Base-by-base conservation (phyloP, 2,797 vertebrate genomes). In the Peromyscus nudipes region DNA sequence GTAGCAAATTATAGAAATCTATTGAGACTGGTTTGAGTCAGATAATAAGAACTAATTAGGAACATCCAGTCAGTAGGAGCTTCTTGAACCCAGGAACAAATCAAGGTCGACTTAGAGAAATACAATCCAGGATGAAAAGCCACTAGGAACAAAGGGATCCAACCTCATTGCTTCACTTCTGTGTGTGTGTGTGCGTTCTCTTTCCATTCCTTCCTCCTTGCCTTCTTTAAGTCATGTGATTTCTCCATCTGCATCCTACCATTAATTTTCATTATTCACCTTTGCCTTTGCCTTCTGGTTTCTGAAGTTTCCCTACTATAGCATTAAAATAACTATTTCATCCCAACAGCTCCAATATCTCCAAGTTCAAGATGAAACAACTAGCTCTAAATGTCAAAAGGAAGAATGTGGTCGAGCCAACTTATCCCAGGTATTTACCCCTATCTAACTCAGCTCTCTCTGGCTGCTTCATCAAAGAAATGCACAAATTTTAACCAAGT, bases 1-100 rank as follows among this genome's bases (percentile, higher is more conserved):
- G 40, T 88, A 60, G 75, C 37, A 94, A 95, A 80, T 92, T 86
- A 96, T 7, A 76, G 64, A 95, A 94, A 89, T 29, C 55, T 86
- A 55, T 65, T 89, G 64, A 94, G 29, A 87, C 37, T 76, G 27
- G 23, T 87, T 94, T 91, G 25, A 83, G 27, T 37, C 94, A 83
- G 89, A 80, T 55, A 84, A 83, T 52, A 37, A 75, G 25, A 93
- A 92, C 12, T 64, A 83, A 92, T 31, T 62, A 34, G 14, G 34
- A 86, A 6, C 2, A 90, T 29, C 17, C 7, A 91, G 37, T 23
- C 23, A 86, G 21, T 23, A 14, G 34, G 34, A 37, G 65, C 34
- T 83, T n/a, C 80, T 67, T 40, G 40, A 82, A 65, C 2, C 17
- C 13, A 82, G 37, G 86, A 37, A 12, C 43, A 79, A 71, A 12